These are phyloP conservation scores for Trichogramma evanescens DNA, from an alignment of 2,888 invertebrate genomes.

Conservation along the genomic window DNA sequence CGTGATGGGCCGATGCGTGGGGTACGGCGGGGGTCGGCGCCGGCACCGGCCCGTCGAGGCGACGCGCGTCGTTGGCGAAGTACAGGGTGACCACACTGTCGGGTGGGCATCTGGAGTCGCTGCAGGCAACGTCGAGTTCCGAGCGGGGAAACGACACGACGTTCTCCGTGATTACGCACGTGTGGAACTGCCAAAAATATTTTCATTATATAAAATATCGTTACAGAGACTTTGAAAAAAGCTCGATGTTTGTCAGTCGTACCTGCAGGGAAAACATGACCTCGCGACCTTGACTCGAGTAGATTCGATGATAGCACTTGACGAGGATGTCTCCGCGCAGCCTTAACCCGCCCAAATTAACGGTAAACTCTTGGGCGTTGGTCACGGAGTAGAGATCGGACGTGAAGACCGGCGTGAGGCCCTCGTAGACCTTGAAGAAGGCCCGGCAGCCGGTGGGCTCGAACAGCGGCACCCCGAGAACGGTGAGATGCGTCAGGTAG, in stretches of 20 bases:
- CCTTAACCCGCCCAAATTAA: constrained; percentile 61
- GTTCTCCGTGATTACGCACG: constrained; percentile 82
- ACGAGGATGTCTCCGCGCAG: constrained; percentile 84
- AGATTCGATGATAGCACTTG: constrained; percentile 75
- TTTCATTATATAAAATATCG: neutral
- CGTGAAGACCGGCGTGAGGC: constrained; percentile 81
- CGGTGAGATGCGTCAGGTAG: constrained; percentile 77
- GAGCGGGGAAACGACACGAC: constrained; percentile 77
- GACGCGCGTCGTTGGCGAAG: constrained; percentile 60
- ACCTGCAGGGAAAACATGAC: constrained; percentile 46
- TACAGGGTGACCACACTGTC: constrained; percentile 80
- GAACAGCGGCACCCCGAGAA: constrained; percentile 76
- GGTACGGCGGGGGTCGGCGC: constrained; percentile 67
- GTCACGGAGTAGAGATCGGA: constrained; percentile 55
- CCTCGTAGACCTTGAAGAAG: constrained; percentile 84
- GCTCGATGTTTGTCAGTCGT: constrained; percentile 4
- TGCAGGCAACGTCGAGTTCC: constrained; percentile 79
- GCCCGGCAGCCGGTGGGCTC: constrained; percentile 60
- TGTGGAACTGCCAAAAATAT: constrained; percentile 69
- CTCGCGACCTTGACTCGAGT: constrained; percentile 44
- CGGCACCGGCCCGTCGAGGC: constrained; percentile 55
- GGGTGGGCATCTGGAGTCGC: constrained; percentile 73
- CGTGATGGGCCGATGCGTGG: constrained; percentile 59
- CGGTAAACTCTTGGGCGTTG: constrained; percentile 62
- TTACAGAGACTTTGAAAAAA: neutral